A percentile compares a stretch with the other conserved stretches of the same genome.
Evolutionary conservation across 2,113 vertebrate genomes (phyloP).

Genomic region (Channa maculata): DNA sequence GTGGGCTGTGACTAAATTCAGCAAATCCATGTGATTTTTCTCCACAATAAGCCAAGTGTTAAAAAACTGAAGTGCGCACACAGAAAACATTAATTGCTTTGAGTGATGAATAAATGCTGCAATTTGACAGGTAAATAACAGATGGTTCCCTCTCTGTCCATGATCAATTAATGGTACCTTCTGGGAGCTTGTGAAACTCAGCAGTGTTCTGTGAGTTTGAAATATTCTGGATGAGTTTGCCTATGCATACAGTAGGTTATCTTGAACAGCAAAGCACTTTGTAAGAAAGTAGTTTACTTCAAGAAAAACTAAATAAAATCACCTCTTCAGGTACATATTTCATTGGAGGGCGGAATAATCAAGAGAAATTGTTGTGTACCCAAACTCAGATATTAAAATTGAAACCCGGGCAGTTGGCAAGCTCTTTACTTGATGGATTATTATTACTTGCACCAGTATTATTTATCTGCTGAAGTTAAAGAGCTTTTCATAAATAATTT

Average conservation of each 20-base stretch:
- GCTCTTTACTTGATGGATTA: slow-evolving; percentile 74
- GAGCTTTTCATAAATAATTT: slow-evolving; percentile 79
- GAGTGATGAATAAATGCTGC: slow-evolving; percentile 44
- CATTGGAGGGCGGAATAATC: slow-evolving; percentile 51
- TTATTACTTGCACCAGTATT: slow-evolving; percentile 67
- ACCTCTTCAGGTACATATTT: slow-evolving; percentile 47
- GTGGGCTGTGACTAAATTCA: slow-evolving; percentile 34
- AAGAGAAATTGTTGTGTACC: slow-evolving; percentile 65
- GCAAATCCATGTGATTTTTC: slow-evolving; percentile 18
- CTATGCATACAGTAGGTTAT: slow-evolving; percentile 22
- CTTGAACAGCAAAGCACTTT: slow-evolving; percentile 9
- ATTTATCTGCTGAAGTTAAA: slow-evolving; percentile 74
- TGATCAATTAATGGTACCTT: slow-evolving; percentile 43
- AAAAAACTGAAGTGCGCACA: neutral
- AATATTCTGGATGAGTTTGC: slow-evolving; percentile 34
- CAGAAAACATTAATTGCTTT: slow-evolving; percentile 53
- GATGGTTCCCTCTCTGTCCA: slow-evolving; percentile 22
- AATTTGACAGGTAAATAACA: slow-evolving; percentile 50
- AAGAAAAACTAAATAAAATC: slow-evolving; percentile 43
- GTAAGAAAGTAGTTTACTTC: slow-evolving; percentile 31
- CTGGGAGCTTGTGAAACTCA: slow-evolving; percentile 16
- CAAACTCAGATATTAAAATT: slow-evolving; percentile 67
- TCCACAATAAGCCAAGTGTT: slow-evolving; percentile 28
- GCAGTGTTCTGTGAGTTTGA: slow-evolving; percentile 9
- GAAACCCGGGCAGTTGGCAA: slow-evolving; percentile 64